Evolutionary conservation across 2,888 invertebrate genomes (phyloP).

Genomic region (Agonopterix heracliana): DNA sequence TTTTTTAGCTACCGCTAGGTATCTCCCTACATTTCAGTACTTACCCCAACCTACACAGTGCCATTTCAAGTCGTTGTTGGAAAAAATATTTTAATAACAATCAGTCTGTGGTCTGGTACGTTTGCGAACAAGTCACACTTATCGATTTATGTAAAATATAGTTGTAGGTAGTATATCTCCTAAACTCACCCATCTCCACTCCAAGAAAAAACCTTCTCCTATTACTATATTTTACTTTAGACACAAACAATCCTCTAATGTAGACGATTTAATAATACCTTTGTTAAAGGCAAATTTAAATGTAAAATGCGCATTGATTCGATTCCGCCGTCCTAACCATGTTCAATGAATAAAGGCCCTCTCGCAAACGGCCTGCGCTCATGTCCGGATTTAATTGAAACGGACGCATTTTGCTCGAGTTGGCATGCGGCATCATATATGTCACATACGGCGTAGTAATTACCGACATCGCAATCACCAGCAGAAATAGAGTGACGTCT

Average conservation of each 20-base stretch:
- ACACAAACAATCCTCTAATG: neutral
- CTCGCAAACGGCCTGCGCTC: slow-evolving; percentile 34
- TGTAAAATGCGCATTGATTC: slow-evolving; percentile 16
- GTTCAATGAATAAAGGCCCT: slow-evolving; percentile 47
- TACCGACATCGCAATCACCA: slow-evolving; percentile 44
- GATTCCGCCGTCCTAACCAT: slow-evolving; percentile 23
- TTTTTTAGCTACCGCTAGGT: no score
- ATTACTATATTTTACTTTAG: no score
- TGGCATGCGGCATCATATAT: slow-evolving; percentile 29
- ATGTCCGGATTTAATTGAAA: slow-evolving; percentile 63
- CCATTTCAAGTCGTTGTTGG: no score
- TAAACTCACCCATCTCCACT: no score
- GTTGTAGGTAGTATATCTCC: no score
- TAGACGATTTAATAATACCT: neutral
- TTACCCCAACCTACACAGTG: no score
- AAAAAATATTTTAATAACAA: no score
- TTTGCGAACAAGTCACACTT: no score
- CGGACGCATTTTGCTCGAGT: slow-evolving; percentile 44
- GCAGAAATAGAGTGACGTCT: slow-evolving; percentile 47
- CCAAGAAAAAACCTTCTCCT: no score
- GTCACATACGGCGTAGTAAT: slow-evolving; percentile 48
- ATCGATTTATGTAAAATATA: no score
- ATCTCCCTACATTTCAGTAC: no score
- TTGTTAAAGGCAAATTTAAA: slow-evolving; percentile 14
- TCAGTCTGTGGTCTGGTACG: no score